Base-by-base conservation (phyloP, 2,888 invertebrate genomes). In the Dioctria rufipes region DNA sequence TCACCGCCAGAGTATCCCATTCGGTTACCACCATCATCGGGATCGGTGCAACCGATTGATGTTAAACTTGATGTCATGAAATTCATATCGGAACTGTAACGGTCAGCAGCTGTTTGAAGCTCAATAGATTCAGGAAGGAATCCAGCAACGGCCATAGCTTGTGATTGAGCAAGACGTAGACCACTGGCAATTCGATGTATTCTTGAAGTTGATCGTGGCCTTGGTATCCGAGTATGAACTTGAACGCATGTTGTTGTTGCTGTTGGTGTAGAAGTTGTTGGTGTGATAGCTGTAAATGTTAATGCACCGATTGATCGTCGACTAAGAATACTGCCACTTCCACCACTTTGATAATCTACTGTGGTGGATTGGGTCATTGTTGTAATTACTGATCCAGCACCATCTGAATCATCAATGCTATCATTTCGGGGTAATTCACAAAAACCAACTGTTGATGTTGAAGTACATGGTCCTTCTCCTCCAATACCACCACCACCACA, bases 131-230 rank as follows among this genome's bases (percentile, higher is more conserved):
- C 90, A 75, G 92, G 92, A 85, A 92, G 88, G 87, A 93, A 92
- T 83, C 93, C 93, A 83, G 93, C 93, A 83, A 92, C 92, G 82
- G 93, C 93, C 91, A 94, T 93, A 81, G 93, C 93, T 90, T 93
- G 93, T 79, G 92, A 91, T 89, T 94, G 93, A 83, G 93, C 93
- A 85, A 94, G 89, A 87, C 93, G 93, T 83, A 94, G 90, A 81
- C 94, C 94, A 86, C 92, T 92, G 82, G 93, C 93, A 84, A 94
- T 91, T 86, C 90, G 92, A 87, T 90, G 91, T 87, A 84, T 80
- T 9, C 54, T 73, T 67, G 85, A 84, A 81, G 85, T 85, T 83
- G 84, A 86, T 82, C 84, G 83, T 81, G 42, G 60, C 5, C 60
- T 58, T n/a, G 71, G 9, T 46, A 6, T 5, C 5, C 6, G 6